Evolutionary conservation across 2,113 vertebrate species (phyloP), one percentile per base, ranked within the genome.

Genomic region (Catharus fuscescens): DNA sequence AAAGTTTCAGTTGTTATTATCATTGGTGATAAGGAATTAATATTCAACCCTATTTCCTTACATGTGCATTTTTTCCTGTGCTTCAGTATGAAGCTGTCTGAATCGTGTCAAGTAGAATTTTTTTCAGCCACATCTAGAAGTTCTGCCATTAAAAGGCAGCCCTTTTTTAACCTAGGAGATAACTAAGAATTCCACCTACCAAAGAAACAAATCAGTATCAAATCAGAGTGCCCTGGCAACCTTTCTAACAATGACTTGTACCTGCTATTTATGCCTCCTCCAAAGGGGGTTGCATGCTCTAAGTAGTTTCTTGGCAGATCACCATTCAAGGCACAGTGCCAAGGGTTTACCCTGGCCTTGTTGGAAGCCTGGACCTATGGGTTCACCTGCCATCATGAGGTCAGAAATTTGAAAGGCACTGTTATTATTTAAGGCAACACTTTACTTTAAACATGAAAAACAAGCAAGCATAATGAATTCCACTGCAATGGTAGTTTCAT

Each of bases 391-490:
- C 32, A 80, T 85, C 31, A 44, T 19, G 52, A 91, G 34, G 56
- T 80, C 73, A 76, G 54, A 70, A 72, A 57, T 86, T 56, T 92
- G 90, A 91, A 93, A 91, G 56, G 29, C 36, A 28, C 16, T 61
- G 10, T 3, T 54, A 32, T 81, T 86, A 91, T 76, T 93, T 77
- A 88, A 79, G 45, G 45, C n/a, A 90, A 76, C 18, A 71, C 31
- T 76, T 92, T 88, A 64, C 65, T 80, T 84, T 64, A 87, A 65
- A 84, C 57, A 71, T 50, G 36, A 80, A 59, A 94, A 85, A 18
- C 67, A 96, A 92, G 60, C n/a, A 69, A 77, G 12, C 12, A 23
- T 77, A 89, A 92, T 86, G 36, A 88, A 92, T 92, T 64, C 44
- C 36, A 20, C 32, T 82, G 40, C 13, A 61, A 56, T 0, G 1